Evolutionary conservation across 2,888 invertebrate genomes (phyloP).

Genomic region (Adela reaumurella): DNA sequence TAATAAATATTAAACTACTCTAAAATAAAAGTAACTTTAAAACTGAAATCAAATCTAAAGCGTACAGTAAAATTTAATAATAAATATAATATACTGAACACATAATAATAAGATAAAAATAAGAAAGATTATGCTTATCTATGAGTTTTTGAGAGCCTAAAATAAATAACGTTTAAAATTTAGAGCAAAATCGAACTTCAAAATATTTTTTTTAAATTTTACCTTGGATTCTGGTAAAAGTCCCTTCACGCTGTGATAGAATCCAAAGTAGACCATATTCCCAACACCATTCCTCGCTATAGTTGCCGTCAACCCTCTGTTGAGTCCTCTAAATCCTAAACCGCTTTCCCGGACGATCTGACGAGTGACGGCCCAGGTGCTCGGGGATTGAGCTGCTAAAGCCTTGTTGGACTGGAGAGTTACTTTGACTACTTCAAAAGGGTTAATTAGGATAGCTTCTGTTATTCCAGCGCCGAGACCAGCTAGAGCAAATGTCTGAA

Average conservation of each 20-base stretch:
- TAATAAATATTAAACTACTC: too few relatives aligned
- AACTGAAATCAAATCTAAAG: too few relatives aligned
- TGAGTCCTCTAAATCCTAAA: slow-evolving; percentile 74
- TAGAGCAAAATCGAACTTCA: too few relatives aligned
- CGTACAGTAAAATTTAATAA: too few relatives aligned
- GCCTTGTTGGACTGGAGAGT: slow-evolving; percentile 73
- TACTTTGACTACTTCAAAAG: slow-evolving; percentile 96
- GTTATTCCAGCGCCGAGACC: slow-evolving; percentile 86
- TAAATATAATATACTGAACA: too few relatives aligned
- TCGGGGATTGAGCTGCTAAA: slow-evolving; percentile 61
- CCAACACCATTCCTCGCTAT: slow-evolving; percentile 86
- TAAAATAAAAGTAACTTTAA: too few relatives aligned
- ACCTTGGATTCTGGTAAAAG: slow-evolving; percentile 64
- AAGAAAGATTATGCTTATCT: too few relatives aligned
- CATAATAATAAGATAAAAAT: too few relatives aligned
- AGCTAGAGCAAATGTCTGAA: slow-evolving; percentile 82
- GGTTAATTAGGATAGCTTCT: slow-evolving; percentile 90
- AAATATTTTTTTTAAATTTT: too few relatives aligned
- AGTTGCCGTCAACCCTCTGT: slow-evolving; percentile 86
- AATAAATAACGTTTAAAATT: too few relatives aligned
- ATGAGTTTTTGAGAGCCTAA: too few relatives aligned
- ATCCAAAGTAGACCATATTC: slow-evolving; percentile 93
- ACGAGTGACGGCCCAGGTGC: slow-evolving; percentile 76
- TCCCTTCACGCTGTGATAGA: slow-evolving; percentile 88
- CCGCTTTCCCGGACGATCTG: slow-evolving; percentile 75